phyloP scores from a whole-genome alignment of 2,113 vertebrate species.

The Scomber scombrus region DNA sequence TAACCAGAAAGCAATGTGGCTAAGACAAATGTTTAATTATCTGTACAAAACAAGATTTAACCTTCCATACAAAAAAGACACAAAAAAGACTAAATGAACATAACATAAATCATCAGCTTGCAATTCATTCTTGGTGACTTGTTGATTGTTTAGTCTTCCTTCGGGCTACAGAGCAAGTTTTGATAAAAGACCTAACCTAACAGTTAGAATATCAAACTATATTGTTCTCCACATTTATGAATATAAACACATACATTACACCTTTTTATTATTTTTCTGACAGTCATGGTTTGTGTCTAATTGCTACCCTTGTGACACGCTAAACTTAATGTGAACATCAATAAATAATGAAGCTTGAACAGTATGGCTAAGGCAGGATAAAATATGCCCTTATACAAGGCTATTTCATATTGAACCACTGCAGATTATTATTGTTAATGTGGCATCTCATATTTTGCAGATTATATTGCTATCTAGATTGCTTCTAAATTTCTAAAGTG shows the following conservation, averaged over 20 bases:
- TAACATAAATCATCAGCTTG: neutral
- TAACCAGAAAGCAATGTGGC: no score
- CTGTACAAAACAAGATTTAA: no score
- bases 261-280: neutral
- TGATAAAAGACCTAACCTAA: conserved; percentile 20
- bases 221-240: neutral
- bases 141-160: conserved; percentile 38
- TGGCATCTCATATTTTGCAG: no score
- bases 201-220: conserved; percentile 23
- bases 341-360: neutral
- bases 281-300: neutral
- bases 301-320: neutral
- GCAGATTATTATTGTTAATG: no score
- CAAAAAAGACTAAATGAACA: no score
- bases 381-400: no score
- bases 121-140: conserved; percentile 22
- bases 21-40: no score
- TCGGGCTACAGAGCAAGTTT: conserved; percentile 4
- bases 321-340: neutral
- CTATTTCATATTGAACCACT: no score
- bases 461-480: no score
- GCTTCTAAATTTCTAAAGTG: no score
- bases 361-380: no score
- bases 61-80: no score
- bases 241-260: neutral